These are phyloP conservation scores for Ailurus styani DNA, from an alignment of 2,113 vertebrate species.

Conservation along the genomic window DNA sequence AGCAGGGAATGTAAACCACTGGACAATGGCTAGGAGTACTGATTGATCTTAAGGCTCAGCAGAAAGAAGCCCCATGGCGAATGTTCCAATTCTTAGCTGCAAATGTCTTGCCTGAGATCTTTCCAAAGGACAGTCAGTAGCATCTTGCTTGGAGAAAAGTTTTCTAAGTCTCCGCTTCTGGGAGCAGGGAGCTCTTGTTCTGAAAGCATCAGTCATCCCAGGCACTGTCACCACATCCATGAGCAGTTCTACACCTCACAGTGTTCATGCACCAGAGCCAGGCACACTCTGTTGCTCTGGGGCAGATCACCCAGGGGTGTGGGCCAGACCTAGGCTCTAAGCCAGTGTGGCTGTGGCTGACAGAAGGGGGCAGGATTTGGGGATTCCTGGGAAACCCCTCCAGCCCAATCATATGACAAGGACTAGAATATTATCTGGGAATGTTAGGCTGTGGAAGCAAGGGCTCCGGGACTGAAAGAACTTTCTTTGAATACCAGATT, in stretches of 20 bases:
- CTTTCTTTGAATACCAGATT: background rate
- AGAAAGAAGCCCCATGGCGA: slow-evolving; percentile 5
- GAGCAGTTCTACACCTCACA: background rate
- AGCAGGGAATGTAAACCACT: background rate
- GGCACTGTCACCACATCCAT: background rate
- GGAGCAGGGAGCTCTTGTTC: background rate
- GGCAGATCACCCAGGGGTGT: background rate
- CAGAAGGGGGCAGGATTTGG: background rate
- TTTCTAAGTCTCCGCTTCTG: slow-evolving; percentile 18
- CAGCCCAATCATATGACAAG: background rate
- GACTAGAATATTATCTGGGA: background rate
- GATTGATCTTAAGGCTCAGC: slow-evolving; percentile 23
- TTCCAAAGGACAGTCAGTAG: slow-evolving; percentile 39
- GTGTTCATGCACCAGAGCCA: background rate
- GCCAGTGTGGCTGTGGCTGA: background rate
- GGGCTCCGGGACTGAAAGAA: background rate
- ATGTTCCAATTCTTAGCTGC: background rate
- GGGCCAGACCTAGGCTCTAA: background rate
- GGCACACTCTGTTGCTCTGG: background rate
- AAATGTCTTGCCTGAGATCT: background rate
- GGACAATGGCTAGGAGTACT: slow-evolving; percentile 16
- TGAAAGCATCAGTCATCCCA: background rate
- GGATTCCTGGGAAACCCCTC: background rate
- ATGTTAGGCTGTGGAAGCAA: background rate
- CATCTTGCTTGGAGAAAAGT: background rate